Evolutionary conservation across 1,140 invertebrate genomes (phyloP), one percentile per base, ranked within the genome.

Genomic region (Apis cerana): DNA sequence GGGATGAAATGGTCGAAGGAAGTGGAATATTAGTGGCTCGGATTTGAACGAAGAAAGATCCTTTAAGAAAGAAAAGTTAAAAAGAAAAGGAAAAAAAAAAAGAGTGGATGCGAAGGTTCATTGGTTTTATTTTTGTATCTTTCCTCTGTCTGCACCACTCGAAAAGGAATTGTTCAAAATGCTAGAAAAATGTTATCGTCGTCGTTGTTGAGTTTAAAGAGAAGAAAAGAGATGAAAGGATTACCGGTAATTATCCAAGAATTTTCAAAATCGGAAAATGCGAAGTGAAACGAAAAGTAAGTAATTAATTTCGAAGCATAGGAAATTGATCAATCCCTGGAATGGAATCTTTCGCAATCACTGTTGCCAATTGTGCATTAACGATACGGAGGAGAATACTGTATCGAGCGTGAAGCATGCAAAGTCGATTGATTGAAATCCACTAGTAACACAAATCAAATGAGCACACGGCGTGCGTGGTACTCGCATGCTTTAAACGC

Each of bases 361-460:
- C 33, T 4, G 15, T 9, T 4, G 2, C 9, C 13, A 23, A 19
- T 8, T 50, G n/a, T 69, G 2, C 13, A 43, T 43, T 23, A 43
- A 21, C 64, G 19, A 52, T 21, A 61, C 21, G 19, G 67, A 27
- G 19, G 67, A 27, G 70, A 21, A 17, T 61, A 59, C 17, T 58
- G 33, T 71, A 7, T 50, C 48, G 13, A n/a, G 7, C 50, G 21
- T 21, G 3, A 1, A 27, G 9, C 12, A 19, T 17, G 67, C 52
- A 67, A 58, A 56, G 27, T 58, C 62, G 52, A 80, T 68, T 65
- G 69, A 54, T 80, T 43, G 69, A 56, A 81, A 81, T 75, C 62
- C 71, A 9, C 65, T 81, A 43, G 68, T 54, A 27, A 72, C n/a
- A 71, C 50, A 56, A 81, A 71, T 81, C 33, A 67, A 75, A 54